These are phyloP conservation scores for Serrognathus titanus DNA, from an alignment of 2,888 invertebrate genomes.

Conservation along the genomic window DNA sequence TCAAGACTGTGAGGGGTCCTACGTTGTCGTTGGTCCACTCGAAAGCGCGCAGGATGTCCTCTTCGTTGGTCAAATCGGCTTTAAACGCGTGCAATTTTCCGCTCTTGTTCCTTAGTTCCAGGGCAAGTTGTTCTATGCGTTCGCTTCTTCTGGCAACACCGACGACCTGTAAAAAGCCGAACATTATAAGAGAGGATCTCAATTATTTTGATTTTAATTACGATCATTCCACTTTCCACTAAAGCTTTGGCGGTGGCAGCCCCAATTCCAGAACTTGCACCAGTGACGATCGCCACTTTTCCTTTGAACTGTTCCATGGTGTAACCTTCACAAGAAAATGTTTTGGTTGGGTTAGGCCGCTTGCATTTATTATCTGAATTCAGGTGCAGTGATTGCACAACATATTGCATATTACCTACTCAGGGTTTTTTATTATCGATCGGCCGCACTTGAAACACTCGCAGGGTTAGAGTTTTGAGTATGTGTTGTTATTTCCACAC, in stretches of 20 bases:
- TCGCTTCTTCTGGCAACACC: conserved; percentile 5
- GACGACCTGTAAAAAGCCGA: conserved; percentile 1
- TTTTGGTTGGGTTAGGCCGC: no score
- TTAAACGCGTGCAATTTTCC: conserved; percentile 2
- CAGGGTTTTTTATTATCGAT: no score
- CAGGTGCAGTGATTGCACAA: no score
- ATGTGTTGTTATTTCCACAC: no score
- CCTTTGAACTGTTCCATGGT: not conserved
- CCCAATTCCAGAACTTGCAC: conserved; percentile 3
- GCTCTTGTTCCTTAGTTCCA: not conserved
- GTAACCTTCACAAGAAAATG: no score
- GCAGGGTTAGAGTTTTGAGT: no score
- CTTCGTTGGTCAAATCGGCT: conserved; percentile 3
- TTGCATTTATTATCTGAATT: no score
- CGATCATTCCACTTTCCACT: not conserved
- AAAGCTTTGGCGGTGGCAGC: not conserved
- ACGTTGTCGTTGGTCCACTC: conserved; percentile 1
- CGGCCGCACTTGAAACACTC: no score
- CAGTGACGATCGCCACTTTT: conserved; percentile 5
- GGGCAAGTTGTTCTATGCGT: not conserved
- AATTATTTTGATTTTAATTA: no score
- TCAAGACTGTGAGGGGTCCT: not conserved
- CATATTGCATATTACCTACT: no score
- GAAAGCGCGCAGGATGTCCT: conserved; percentile 5
- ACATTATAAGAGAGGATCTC: not conserved